Conservation (phyloP, 2,888 invertebrate genomes). For the Pachycephus smyrnensis region DNA sequence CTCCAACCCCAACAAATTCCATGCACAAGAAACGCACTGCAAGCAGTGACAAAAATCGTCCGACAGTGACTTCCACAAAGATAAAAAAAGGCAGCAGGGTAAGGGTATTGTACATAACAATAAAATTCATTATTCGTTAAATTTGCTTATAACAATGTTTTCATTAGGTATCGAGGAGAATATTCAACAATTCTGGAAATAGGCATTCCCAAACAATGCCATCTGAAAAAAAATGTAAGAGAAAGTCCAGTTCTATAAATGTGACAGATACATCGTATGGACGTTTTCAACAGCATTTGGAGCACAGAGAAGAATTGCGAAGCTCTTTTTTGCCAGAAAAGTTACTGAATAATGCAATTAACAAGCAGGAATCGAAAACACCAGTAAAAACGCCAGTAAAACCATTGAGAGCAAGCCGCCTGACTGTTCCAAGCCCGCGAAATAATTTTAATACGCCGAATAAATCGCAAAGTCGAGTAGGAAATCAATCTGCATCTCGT, state of each 20-base stretch:
- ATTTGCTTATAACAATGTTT: not conserved
- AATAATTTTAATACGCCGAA: slow-evolving; percentile 30
- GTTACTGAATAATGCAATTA: slow-evolving; percentile 49
- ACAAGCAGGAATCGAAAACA: slow-evolving; percentile 47
- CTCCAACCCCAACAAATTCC: slow-evolving; percentile 48
- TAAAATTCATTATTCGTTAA: not conserved
- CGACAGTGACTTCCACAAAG: slow-evolving; percentile 20
- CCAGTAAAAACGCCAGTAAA: slow-evolving; percentile 45
- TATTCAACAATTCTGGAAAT: slow-evolving; percentile 2
- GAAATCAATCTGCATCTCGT: slow-evolving; percentile 13
- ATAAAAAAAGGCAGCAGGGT: slow-evolving; percentile 16
- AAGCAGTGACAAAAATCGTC: slow-evolving; percentile 41
- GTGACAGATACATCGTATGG: slow-evolving; percentile 46
- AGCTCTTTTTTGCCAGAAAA: slow-evolving; percentile 69
- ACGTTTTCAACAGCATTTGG: slow-evolving; percentile 69
- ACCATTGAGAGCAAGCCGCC: slow-evolving; percentile 50
- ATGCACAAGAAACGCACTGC: slow-evolving; percentile 43
- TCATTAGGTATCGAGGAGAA: slow-evolving; percentile 17
- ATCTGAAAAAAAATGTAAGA: not conserved
- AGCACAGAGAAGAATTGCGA: slow-evolving; percentile 69
- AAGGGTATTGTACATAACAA: not conserved
- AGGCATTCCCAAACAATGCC: not conserved
- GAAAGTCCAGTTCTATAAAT: slow-evolving; percentile 1
- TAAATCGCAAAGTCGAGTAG: slow-evolving; percentile 24
- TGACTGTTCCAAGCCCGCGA: slow-evolving; percentile 18